A percentile compares a stretch with the other conserved stretches of the same genome.
Conservation (phyloP, 2,888 invertebrate genomes). For the Diadromus collaris region DNA sequence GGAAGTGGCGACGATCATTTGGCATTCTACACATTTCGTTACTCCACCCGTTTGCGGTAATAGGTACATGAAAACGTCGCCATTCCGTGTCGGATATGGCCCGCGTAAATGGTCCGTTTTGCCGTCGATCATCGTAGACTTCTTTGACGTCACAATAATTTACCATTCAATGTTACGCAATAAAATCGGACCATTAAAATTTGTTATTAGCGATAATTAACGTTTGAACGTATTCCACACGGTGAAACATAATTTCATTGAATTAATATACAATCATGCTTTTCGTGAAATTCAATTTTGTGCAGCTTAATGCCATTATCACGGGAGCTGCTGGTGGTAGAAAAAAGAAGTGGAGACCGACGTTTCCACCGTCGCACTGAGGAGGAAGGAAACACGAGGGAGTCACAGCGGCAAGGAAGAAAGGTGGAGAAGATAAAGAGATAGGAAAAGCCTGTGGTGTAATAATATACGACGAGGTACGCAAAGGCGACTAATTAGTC, state of each 20-base stretch:
- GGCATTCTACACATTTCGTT: slow-evolving; percentile 4
- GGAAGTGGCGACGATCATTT: neutral
- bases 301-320: neutral
- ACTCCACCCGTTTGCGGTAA: neutral
- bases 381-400: slow-evolving; percentile 3
- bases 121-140: neutral
- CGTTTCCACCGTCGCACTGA: slow-evolving; percentile 28
- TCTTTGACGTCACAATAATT: neutral
- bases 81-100: neutral
- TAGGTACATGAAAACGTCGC: neutral
- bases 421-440: slow-evolving; percentile 20
- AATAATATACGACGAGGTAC: slow-evolving; percentile 69
- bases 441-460: slow-evolving; percentile 56
- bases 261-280: neutral
- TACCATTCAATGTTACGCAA: neutral
- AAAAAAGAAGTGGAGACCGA: slow-evolving; percentile 22
- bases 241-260: slow-evolving; percentile 6
- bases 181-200: neutral
- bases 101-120: neutral
- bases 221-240: neutral
- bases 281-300: slow-evolving; percentile 8
- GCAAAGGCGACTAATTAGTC: slow-evolving; percentile 74
- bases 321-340: neutral
- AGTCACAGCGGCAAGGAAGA: slow-evolving; percentile 12
- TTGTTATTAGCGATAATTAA: neutral